Conservation (phyloP, 2,888 invertebrate genomes). For the Agonum fuliginosum region DNA sequence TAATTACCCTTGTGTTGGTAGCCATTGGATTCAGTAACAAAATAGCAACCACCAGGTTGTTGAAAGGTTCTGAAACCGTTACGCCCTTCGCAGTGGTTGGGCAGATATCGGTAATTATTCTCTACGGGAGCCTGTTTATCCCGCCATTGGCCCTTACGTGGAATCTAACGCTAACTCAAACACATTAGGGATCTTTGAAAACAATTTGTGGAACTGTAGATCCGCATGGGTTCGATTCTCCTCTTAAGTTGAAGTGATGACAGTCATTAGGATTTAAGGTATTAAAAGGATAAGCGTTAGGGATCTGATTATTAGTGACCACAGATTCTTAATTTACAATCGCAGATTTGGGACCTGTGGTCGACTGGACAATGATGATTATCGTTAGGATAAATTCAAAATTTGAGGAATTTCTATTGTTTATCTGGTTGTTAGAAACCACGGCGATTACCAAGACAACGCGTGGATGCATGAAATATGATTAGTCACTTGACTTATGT, state of each 20-base stretch:
- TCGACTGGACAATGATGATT: not conserved
- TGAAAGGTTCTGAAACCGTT: not conserved
- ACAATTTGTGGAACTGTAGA: conserved; percentile 4
- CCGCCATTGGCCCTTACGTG: not conserved
- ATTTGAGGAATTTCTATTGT: not conserved
- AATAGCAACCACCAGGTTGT: not conserved
- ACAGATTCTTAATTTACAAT: conserved; percentile 5
- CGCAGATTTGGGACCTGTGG: not conserved
- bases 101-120: conserved; percentile 11
- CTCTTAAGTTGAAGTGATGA: conserved; percentile 13
- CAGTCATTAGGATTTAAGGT: conserved; percentile 2
- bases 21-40: not conserved
- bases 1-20: not conserved
- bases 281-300: not conserved
- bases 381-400: not conserved
- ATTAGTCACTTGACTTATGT: no score
- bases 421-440: no score
- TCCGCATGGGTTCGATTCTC: not conserved
- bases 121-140: conserved; percentile 10
- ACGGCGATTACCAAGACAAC: no score
- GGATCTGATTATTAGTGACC: conserved; percentile 1
- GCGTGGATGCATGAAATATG: no score
- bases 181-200: conserved; percentile 25
- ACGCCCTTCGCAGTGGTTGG: conserved; percentile 16
- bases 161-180: conserved; percentile 4